Percentiles rank a stretch among this genome's conserved stretches.
These are phyloP conservation scores for Plectrocnemia conspersa DNA, from an alignment of 1,140 invertebrate species.

Conservation along the genomic window DNA sequence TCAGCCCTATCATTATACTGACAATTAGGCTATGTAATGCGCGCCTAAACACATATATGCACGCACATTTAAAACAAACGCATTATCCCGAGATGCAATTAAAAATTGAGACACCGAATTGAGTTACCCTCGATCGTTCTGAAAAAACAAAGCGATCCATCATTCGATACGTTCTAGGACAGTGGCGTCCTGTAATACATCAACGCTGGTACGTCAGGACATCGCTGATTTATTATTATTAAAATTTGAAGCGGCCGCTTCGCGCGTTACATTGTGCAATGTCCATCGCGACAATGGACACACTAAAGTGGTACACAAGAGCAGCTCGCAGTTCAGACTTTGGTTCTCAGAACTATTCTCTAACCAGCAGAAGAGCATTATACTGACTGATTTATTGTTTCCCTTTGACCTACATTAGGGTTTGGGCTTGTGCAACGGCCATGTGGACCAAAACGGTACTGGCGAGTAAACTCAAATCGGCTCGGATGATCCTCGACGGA, in stretches of 20 bases:
- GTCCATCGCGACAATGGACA: conserved; percentile 5
- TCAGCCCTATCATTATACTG: background rate
- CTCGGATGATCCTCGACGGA: background rate
- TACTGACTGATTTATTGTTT: conserved; percentile 20
- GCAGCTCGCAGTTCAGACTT: conserved; percentile 2
- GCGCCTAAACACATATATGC: no score
- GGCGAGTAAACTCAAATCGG: no score
- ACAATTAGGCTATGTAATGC: no score
- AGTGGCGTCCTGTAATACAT: background rate
- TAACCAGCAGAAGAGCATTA: conserved; percentile 12
- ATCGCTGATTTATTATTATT: background rate
- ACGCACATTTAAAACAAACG: background rate
- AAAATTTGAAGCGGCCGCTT: conserved; percentile 1
- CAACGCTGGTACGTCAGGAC: background rate
- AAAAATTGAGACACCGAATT: no score
- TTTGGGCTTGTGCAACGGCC: conserved; percentile 5
- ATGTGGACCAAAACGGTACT: no score
- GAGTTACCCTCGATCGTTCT: no score
- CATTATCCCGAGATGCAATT: background rate
- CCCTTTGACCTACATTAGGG: conserved; percentile 24
- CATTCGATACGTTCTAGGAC: background rate
- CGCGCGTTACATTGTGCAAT: background rate
- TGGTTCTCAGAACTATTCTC: conserved; percentile 20
- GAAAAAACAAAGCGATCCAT: no score
- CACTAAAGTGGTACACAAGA: background rate